Conservation (phyloP, 53 echinoderm and acorn worm species). For the Holothuria scabra region DNA sequence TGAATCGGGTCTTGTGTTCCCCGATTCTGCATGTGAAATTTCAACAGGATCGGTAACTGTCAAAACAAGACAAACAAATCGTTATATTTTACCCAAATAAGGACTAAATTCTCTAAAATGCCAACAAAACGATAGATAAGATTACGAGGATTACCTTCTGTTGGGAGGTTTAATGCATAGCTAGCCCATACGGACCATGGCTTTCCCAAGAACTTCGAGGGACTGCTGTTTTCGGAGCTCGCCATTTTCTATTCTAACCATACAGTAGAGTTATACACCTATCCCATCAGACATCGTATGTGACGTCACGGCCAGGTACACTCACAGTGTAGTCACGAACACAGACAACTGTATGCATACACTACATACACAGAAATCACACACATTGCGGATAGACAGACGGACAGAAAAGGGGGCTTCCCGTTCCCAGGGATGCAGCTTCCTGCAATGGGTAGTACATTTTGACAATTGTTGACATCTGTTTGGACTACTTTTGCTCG, state of each 20-base stretch:
- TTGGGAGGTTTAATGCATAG: slow-evolving; percentile 65
- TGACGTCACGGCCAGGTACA: slow-evolving; percentile 81
- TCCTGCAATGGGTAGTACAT: no score
- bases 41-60: slow-evolving; percentile 57
- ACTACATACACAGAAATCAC: no score
- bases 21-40: slow-evolving; percentile 69
- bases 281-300: slow-evolving; percentile 93
- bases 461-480: no score
- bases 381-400: background rate
- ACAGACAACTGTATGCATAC: background rate
- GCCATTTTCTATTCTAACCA: slow-evolving; percentile 80
- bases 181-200: slow-evolving; percentile 98
- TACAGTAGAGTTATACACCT: slow-evolving; percentile 80
- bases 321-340: slow-evolving; percentile 27
- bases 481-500: no score
- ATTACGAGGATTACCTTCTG: slow-evolving; percentile 82
- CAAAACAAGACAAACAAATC: slow-evolving; percentile 53
- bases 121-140: slow-evolving; percentile 56
- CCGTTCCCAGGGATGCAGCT: background rate
- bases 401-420: slow-evolving; percentile 3
- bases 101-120: slow-evolving; percentile 12
- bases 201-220: slow-evolving; percentile 98
- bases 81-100: slow-evolving; percentile 4
- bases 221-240: slow-evolving; percentile 95
- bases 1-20: slow-evolving; percentile 37